A percentile compares a stretch with the other conserved stretches of the same genome.
phyloP scores from a whole-genome alignment of 2,888 invertebrate species.

The Scelioninae gen. 1 region DNA sequence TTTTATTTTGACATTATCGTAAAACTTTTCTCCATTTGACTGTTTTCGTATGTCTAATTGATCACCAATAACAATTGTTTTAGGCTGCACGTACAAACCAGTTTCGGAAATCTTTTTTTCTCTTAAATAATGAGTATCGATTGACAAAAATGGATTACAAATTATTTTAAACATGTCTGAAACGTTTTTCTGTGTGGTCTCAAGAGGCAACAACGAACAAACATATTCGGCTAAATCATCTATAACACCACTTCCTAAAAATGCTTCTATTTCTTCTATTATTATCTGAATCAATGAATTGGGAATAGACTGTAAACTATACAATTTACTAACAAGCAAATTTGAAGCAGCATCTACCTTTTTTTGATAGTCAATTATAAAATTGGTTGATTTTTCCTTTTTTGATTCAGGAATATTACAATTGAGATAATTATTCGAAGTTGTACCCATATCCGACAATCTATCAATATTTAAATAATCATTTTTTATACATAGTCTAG shows the following conservation, averaged over 20 bases:
- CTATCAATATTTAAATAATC: no score
- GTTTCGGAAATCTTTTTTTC: background rate
- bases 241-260: conserved; percentile 9
- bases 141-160: background rate
- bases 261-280: background rate
- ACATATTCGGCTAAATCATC: background rate
- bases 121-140: background rate
- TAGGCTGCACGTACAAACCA: background rate
- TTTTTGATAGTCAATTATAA: background rate
- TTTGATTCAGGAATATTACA: no score
- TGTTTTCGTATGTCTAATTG: background rate
- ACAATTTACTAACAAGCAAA: background rate
- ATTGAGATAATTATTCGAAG: no score
- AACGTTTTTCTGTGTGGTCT: background rate
- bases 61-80: background rate
- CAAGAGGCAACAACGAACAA: background rate
- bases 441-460: no score
- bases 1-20: background rate
- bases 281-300: background rate
- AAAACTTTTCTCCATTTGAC: background rate
- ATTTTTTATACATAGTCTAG: no score
- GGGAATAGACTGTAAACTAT: background rate
- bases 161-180: background rate
- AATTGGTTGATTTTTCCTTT: no score
- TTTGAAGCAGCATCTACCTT: no score